These are phyloP conservation scores for Xanthorhoe spadicearia DNA, from an alignment of 2,888 invertebrate species.

Conservation along the genomic window DNA sequence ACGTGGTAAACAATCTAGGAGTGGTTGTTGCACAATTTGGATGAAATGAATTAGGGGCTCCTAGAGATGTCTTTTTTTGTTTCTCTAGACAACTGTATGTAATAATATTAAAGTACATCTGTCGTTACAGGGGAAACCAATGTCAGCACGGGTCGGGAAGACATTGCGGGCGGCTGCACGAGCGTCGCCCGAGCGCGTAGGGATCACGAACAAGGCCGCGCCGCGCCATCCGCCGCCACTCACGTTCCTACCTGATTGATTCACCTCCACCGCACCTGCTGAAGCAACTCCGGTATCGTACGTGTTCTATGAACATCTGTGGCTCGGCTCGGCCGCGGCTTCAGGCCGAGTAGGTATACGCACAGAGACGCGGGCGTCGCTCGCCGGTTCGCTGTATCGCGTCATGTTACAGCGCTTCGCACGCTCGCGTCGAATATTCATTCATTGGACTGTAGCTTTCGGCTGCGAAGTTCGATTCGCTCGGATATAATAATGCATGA, in stretches of 20 bases:
- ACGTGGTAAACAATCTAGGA: too few species aligned
- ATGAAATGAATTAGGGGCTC: too few species aligned
- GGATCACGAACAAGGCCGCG: slow-evolving; percentile 46
- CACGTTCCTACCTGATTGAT: slow-evolving; percentile 32
- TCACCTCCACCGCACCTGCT: slow-evolving; percentile 43
- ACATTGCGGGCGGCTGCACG: slow-evolving; percentile 68
- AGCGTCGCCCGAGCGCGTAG: slow-evolving; percentile 57
- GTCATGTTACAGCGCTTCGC: slow-evolving; percentile 49
- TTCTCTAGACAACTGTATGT: too few species aligned
- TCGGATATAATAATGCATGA: slow-evolving; percentile 50
- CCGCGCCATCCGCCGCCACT: slow-evolving; percentile 35
- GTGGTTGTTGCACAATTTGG: too few species aligned
- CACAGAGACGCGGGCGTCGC: slow-evolving; percentile 43
- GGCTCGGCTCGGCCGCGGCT: slow-evolving; percentile 10
- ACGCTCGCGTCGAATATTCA: slow-evolving; percentile 54
- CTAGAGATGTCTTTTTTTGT: too few species aligned
- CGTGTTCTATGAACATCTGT: background rate
- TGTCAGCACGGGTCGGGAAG: slow-evolving; percentile 81
- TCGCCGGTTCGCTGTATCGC: slow-evolving; percentile 31
- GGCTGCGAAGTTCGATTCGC: slow-evolving; percentile 46
- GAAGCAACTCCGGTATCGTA: background rate
- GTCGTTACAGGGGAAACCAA: slow-evolving; percentile 72
- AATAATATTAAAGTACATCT: background rate
- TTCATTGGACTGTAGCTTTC: slow-evolving; percentile 25
- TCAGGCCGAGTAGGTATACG: slow-evolving; percentile 17